phyloP scores from a whole-genome alignment of 2,113 vertebrate genomes.

The Spizaetus ornatus region DNA sequence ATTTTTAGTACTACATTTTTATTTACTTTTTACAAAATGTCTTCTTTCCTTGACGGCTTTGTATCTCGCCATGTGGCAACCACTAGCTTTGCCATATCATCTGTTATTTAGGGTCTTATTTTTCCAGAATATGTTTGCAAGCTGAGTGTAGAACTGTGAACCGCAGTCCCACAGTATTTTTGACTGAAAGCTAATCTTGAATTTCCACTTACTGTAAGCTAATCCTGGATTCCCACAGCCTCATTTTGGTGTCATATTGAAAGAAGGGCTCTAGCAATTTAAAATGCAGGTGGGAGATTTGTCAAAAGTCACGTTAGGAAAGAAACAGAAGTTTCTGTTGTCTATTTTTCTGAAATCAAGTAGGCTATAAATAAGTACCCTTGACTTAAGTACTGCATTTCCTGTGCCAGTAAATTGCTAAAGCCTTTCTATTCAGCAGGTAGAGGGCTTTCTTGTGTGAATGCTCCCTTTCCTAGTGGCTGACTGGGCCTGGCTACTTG shows the following conservation, averaged over 20 bases:
- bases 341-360: background rate
- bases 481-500: background rate
- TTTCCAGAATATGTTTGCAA: constrained; percentile 56
- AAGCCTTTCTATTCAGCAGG: background rate
- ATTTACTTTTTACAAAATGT: constrained; percentile 30
- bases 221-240: background rate
- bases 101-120: constrained; percentile 56
- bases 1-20: constrained; percentile 40
- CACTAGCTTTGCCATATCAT: constrained; percentile 42
- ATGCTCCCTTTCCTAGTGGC: background rate
- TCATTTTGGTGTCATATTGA: background rate
- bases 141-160: constrained; percentile 44
- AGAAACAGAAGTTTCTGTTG: background rate
- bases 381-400: background rate
- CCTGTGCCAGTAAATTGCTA: background rate
- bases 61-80: constrained; percentile 49
- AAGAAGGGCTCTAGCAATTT: background rate
- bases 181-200: background rate
- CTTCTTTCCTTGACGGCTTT: constrained; percentile 30
- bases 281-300: background rate
- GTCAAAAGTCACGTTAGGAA: background rate
- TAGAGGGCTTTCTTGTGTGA: fast-evolving
- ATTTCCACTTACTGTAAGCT: background rate
- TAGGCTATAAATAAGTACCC: background rate
- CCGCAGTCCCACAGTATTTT: constrained; percentile 14